A percentile compares a stretch with the other conserved stretches of the same genome.
These are phyloP conservation scores for Tiaroga cobitis DNA, from an alignment of 2,797 vertebrate genomes.

Conservation along the genomic window DNA sequence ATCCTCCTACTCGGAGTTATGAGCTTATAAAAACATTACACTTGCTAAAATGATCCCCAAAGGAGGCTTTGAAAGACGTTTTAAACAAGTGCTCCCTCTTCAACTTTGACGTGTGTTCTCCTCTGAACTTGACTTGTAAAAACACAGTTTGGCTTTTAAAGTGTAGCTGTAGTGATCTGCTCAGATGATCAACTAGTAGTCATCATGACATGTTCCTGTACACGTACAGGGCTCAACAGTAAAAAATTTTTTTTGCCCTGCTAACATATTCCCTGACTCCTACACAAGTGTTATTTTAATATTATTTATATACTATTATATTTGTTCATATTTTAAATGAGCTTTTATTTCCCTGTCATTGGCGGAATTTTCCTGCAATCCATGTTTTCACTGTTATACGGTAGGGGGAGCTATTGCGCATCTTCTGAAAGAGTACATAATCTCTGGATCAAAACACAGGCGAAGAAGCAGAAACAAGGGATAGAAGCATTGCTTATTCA, in stretches of 20 bases:
- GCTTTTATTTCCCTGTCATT: neutral
- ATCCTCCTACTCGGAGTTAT: constrained; percentile 23
- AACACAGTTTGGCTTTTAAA: constrained; percentile 12
- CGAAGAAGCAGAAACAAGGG: neutral
- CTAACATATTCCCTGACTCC: neutral
- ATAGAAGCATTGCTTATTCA: neutral
- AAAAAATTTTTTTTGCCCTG: neutral
- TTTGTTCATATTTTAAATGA: neutral
- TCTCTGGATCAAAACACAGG: neutral
- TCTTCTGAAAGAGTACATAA: neutral
- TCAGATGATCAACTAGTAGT: neutral
- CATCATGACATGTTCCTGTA: neutral
- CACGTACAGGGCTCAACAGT: neutral
- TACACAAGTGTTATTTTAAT: neutral
- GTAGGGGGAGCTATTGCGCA: neutral
- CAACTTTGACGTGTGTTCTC: constrained; percentile 5
- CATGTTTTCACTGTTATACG: neutral
- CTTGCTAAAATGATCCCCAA: constrained; percentile 34
- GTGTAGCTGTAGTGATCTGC: neutral
- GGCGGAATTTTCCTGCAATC: neutral
- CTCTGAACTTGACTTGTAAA: constrained; percentile 17
- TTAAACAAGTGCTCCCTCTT: constrained; percentile 15
- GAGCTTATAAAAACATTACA: constrained; percentile 46
- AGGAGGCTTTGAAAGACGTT: constrained; percentile 40
- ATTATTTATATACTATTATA: neutral